Evolutionary conservation across 2,888 invertebrate genomes (phyloP).

Genomic region (Drosophila infuscata): DNA sequence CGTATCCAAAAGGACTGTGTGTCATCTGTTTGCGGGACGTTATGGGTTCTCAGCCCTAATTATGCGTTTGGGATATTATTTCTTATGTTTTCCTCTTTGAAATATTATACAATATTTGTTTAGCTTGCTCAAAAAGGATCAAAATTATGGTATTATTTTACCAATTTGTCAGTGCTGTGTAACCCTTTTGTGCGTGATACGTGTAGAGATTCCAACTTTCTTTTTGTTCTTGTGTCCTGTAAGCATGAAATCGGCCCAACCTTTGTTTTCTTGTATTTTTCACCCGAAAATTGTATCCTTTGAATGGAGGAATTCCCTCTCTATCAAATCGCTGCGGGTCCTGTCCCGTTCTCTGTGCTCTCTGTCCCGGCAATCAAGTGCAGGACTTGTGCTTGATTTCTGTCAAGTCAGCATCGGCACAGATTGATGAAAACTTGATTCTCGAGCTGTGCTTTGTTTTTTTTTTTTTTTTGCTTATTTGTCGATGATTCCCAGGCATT

Average conservation of each 20-base stretch:
- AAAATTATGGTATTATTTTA: slow-evolving; percentile 79
- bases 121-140: slow-evolving; percentile 72
- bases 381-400: slow-evolving; percentile 65
- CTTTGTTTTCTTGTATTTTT: slow-evolving; percentile 50
- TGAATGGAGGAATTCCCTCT: slow-evolving; percentile 18
- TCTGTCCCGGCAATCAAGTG: slow-evolving; percentile 55
- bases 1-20: slow-evolving; percentile 33
- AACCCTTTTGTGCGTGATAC: slow-evolving; percentile 64
- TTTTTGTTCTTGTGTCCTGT: slow-evolving; percentile 38
- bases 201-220: slow-evolving; percentile 21
- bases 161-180: slow-evolving; percentile 78
- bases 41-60: slow-evolving; percentile 48
- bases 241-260: slow-evolving; percentile 63
- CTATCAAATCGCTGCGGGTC: slow-evolving; percentile 37
- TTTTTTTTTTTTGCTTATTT: neutral
- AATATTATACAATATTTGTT: slow-evolving; percentile 79
- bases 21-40: slow-evolving; percentile 74
- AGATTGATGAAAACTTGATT: slow-evolving; percentile 63
- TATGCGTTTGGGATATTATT: slow-evolving; percentile 18
- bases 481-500: slow-evolving; percentile 55
- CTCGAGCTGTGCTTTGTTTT: slow-evolving; percentile 19
- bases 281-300: slow-evolving; percentile 34
- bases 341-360: neutral
- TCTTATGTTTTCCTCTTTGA: slow-evolving; percentile 36
- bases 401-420: slow-evolving; percentile 61